These are phyloP conservation scores for Rhea pennata DNA, from an alignment of 2,113 vertebrate genomes.

Conservation along the genomic window DNA sequence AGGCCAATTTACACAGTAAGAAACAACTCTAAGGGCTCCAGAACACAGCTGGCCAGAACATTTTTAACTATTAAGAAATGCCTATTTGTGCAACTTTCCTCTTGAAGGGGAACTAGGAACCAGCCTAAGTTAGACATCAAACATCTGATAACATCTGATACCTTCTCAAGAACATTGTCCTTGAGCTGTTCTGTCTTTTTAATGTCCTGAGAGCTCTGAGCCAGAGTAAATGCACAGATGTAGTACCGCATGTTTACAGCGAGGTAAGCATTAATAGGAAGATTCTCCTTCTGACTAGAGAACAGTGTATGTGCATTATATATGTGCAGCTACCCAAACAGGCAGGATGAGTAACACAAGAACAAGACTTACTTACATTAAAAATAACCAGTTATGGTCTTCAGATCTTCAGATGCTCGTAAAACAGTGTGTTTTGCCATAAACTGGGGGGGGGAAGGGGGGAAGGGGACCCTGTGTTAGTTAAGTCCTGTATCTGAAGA, in stretches of 20 bases:
- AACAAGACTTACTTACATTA: background rate
- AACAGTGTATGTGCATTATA: background rate
- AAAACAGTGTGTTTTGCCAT: background rate
- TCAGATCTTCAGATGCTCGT: background rate
- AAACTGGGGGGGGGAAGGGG: background rate
- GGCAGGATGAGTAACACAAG: background rate
- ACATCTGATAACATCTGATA: rapidly evolving
- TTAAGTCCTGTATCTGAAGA: background rate
- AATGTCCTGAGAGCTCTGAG: background rate
- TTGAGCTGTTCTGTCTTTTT: background rate
- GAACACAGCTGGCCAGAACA: background rate
- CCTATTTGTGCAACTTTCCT: background rate
- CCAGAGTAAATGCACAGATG: background rate
- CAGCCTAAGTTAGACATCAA: rapidly evolving
- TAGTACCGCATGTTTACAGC: background rate
- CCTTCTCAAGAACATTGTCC: background rate
- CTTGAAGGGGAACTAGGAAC: background rate
- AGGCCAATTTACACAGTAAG: background rate
- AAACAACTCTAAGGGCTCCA: background rate
- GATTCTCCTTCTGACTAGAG: background rate
- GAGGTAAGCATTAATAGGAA: background rate
- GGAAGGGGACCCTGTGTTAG: background rate
- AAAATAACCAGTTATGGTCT: background rate
- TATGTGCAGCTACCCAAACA: background rate
- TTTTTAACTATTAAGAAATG: background rate